Evolutionary conservation across 2,113 vertebrate species (phyloP), one percentile per base, ranked within the genome.

Genomic region (Cyanocitta stelleri): DNA sequence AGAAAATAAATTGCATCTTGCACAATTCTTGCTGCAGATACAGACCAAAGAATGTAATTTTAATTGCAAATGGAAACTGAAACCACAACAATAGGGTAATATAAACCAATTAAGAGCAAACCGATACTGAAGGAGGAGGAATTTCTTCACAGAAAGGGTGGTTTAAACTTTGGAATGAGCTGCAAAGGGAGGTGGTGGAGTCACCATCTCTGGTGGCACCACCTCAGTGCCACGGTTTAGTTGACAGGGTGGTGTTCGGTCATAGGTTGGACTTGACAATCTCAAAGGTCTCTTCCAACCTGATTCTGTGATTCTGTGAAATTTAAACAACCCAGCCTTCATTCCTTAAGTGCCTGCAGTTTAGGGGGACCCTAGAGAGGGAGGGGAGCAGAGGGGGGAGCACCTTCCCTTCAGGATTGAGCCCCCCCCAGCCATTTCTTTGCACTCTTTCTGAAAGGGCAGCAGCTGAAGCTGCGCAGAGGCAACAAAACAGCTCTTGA

Each of bases 381-480:
- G 33, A 68, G 6, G 6, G 5, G 12, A 19, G 4, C 4, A 2
- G 6, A 89, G 7, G 4, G 3, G 3, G 4, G 3, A 39, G 35
- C 14, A 84, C 19, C 15, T 52, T 19, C 46, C 61, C 64, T 77
- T 35, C 16, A 74, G 27, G 56, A 18, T 66, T 32, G 32, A 77
- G 37, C 24, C 39, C 9, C 30, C 30, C 10, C 2, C 0, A 77
- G 26, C 22, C 7, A 14, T 27, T 62, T 63, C 48, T 39, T 30
- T 29, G 13, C 37, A 7, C 9, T 54, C 27, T 9, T 24, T 46
- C 30, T 9, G 39, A 41, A 68, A 46, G 7, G 17, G 39, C 35
- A 82, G 71, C 52, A 67, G 71, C 54, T 8, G 6, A 61, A 95
- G 58, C 48, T 64, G 49, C 1, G 3, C 10, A 6, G 59, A 73